Evolutionary conservation across 1,140 invertebrate species (phyloP).

Genomic region (Trichonephila inaurata): DNA sequence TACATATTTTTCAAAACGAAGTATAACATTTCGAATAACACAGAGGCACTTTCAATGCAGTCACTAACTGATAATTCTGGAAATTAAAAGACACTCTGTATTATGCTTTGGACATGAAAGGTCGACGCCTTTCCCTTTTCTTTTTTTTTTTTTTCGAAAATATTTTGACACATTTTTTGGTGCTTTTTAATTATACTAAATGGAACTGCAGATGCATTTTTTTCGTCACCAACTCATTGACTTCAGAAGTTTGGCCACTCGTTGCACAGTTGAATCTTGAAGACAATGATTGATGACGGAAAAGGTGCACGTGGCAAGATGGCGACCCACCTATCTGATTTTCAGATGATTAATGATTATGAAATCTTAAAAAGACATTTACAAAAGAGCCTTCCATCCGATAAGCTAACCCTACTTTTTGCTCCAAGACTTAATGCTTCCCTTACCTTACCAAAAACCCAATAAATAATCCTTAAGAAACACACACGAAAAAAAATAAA

Average conservation of each 20-base stretch:
- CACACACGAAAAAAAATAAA: not conserved
- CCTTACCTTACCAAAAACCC: not conserved
- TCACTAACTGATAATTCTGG: no score
- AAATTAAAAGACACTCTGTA: no score
- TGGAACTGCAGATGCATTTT: not conserved
- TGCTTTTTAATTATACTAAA: not conserved
- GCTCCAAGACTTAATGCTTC: not conserved
- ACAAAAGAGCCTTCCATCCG: constrained; percentile 4
- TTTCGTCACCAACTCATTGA: not conserved
- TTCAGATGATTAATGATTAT: constrained; percentile 45
- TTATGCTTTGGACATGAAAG: not conserved
- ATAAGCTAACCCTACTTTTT: not conserved
- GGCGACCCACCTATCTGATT: constrained; percentile 29
- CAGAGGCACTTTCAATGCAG: no score
- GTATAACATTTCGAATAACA: no score
- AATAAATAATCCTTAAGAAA: constrained; percentile 40
- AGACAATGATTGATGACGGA: constrained; percentile 23
- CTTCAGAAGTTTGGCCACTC: not conserved
- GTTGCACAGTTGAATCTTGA: not conserved
- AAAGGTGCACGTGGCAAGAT: constrained; percentile 23
- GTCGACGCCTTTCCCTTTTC: not conserved
- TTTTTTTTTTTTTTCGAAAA: not conserved
- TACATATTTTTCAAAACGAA: no score
- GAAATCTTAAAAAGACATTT: constrained; percentile 27
- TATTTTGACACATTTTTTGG: not conserved